These are phyloP conservation scores for Cassiopea andromeda DNA, from an alignment of 30 jellyfish, hydroid and myxozoan genomes.

Conservation along the genomic window DNA sequence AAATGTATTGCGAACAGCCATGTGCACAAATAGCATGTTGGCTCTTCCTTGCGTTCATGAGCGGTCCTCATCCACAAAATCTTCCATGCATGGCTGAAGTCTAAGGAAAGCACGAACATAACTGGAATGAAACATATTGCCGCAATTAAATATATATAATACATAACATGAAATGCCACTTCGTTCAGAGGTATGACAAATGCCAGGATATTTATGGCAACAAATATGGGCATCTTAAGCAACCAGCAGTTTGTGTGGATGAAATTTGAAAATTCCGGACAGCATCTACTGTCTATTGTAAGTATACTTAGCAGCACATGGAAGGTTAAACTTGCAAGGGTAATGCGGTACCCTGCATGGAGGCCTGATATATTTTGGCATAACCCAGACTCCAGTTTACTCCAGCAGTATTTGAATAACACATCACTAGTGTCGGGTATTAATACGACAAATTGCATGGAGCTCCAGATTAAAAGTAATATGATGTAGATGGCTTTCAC, in stretches of 20 bases:
- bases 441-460: conserved; percentile 57
- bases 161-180: conserved; percentile 55
- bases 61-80: conserved; percentile 86
- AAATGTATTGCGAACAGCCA: conserved; percentile 94
- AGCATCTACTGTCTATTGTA: conserved; percentile 60
- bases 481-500: conserved; percentile 35
- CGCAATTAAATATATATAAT: conserved; percentile 51
- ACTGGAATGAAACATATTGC: conserved; percentile 65
- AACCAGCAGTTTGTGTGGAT: conserved; percentile 82
- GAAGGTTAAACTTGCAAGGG: conserved; percentile 54
- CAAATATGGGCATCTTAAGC: conserved; percentile 61
- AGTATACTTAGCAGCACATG: conserved; percentile 51
- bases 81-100: conserved; percentile 87
- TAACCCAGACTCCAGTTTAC: conserved; percentile 21
- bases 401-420: conserved; percentile 61
- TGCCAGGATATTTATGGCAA: conserved; percentile 55
- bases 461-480: conserved; percentile 49
- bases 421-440: conserved; percentile 69
- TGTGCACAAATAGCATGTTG: conserved; percentile 95
- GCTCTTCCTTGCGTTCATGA: conserved; percentile 71
- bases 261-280: conserved; percentile 42
- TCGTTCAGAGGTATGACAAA: conserved; percentile 73
- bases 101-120: conserved; percentile 67
- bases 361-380: conserved; percentile 84
- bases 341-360: conserved; percentile 87